These are phyloP conservation scores for Alloplasta piceator DNA, from an alignment of 2,888 invertebrate genomes.

Conservation along the genomic window DNA sequence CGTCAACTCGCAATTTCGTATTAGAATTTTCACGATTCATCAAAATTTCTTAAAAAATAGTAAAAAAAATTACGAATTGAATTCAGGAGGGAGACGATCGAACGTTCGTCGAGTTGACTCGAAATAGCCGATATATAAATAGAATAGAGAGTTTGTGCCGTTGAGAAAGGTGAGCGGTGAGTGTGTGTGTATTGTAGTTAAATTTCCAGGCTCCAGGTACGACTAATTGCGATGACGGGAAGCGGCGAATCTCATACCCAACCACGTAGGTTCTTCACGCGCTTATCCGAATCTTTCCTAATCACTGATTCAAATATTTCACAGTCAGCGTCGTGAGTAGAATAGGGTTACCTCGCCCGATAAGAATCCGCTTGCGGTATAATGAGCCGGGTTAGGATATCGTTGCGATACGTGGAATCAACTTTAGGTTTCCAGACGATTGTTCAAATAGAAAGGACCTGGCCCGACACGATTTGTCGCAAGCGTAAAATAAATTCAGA, in stretches of 20 bases:
- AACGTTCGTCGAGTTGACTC: no score
- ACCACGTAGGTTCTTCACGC: conserved; percentile 53
- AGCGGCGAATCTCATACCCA: conserved; percentile 58
- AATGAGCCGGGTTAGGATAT: conserved; percentile 48
- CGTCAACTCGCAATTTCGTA: no score
- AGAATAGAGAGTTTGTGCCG: conserved; percentile 31
- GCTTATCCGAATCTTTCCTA: conserved; percentile 66
- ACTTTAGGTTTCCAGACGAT: neutral
- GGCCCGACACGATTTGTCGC: neutral
- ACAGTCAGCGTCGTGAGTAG: conserved; percentile 52
- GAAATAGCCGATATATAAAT: no score
- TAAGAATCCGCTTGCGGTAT: conserved; percentile 54
- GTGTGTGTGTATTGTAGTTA: conserved; percentile 27
- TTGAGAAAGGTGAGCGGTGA: conserved; percentile 36
- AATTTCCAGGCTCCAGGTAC: conserved; percentile 40
- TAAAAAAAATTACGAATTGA: no score
- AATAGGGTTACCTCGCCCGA: conserved; percentile 44
- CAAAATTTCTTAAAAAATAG: no score
- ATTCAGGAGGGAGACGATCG: no score
- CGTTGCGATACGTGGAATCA: conserved; percentile 50
- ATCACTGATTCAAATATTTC: conserved; percentile 66
- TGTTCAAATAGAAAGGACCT: conserved; percentile 3
- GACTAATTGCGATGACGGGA: conserved; percentile 66
- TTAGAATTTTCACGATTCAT: no score
- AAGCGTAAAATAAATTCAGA: no score